phyloP scores from a whole-genome alignment of 2,113 vertebrate species.

The Syngnathoides biaculeatus region DNA sequence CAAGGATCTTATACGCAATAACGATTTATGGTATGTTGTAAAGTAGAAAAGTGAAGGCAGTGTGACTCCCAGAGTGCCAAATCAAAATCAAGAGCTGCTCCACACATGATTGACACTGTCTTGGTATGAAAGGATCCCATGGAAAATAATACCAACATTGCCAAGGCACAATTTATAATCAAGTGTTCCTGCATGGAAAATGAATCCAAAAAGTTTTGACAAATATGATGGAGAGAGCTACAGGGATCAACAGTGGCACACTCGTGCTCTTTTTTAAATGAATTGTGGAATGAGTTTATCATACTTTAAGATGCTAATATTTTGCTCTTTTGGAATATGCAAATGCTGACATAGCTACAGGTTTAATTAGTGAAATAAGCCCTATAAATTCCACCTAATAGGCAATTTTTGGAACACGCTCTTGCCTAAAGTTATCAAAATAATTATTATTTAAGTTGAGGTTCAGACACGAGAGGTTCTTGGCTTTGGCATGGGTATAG shows the following conservation, averaged over 20 bases:
- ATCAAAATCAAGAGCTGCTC: not conserved
- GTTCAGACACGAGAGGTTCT: slow-evolving; percentile 27
- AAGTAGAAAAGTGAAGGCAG: not conserved
- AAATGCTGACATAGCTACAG: slow-evolving; percentile 37
- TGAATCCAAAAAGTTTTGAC: not conserved
- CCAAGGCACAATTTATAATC: not conserved
- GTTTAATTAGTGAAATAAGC: slow-evolving; percentile 42
- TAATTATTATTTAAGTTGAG: slow-evolving; percentile 37
- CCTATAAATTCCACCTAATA: slow-evolving; percentile 50
- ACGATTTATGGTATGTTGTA: not conserved
- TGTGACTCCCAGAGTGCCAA: not conserved
- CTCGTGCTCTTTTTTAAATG: slow-evolving; percentile 14
- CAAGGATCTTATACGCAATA: not conserved
- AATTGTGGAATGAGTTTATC: slow-evolving; percentile 32
- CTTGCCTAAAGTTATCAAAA: slow-evolving; percentile 46
- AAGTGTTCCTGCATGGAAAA: not conserved
- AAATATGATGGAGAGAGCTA: slow-evolving; percentile 35
- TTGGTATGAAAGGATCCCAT: not conserved
- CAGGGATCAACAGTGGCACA: slow-evolving; percentile 33
- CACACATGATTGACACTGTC: not conserved
- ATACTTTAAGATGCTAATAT: slow-evolving; percentile 34
- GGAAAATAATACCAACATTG: not conserved
- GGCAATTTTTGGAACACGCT: slow-evolving; percentile 33
- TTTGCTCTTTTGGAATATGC: slow-evolving; percentile 13
- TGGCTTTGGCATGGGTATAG: slow-evolving; percentile 38